Percentiles rank a stretch among this genome's conserved stretches.
These are phyloP conservation scores for Gymnoscelis rufifasciata DNA, from an alignment of 2,888 invertebrate species.

Conservation along the genomic window DNA sequence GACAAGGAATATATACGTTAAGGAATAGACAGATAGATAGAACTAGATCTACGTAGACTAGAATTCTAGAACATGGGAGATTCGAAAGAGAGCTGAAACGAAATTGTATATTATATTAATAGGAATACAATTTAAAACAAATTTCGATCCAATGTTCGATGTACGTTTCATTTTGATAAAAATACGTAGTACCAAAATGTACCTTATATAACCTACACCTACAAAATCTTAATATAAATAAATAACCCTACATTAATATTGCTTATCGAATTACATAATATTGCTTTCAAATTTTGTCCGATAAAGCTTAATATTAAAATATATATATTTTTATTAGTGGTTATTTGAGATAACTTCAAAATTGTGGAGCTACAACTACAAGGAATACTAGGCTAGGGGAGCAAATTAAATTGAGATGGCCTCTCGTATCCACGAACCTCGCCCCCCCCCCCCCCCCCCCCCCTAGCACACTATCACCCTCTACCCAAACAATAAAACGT, in stretches of 20 bases:
- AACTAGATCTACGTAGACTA: slow-evolving; percentile 38
- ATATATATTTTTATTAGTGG: slow-evolving; percentile 33
- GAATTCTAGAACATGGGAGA: slow-evolving; percentile 33
- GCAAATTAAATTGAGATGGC: slow-evolving; percentile 38
- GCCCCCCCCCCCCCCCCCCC: too few species aligned
- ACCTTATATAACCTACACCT: slow-evolving; percentile 62
- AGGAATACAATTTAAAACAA: slow-evolving; percentile 30
- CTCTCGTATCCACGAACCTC: too few species aligned
- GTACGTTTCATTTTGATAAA: slow-evolving; percentile 58
- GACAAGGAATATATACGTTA: slow-evolving; percentile 49
- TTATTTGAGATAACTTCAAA: slow-evolving; percentile 29
- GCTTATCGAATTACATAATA: slow-evolving; percentile 71
- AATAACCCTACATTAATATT: slow-evolving; percentile 63
- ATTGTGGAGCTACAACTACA: slow-evolving; percentile 65
- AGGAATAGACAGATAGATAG: slow-evolving; percentile 42
- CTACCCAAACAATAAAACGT: background rate
- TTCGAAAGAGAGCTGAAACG: slow-evolving; percentile 24
- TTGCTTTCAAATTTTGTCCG: slow-evolving; percentile 68
- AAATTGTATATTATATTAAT: slow-evolving; percentile 6
- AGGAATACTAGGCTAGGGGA: slow-evolving; percentile 51
- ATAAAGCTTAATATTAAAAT: slow-evolving; percentile 48
- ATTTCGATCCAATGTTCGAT: slow-evolving; percentile 56
- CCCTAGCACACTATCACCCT: background rate
- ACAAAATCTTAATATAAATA: slow-evolving; percentile 56
- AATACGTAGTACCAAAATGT: slow-evolving; percentile 57